Conservation (phyloP, 2,113 vertebrate genomes). For the Isurus oxyrinchus region DNA sequence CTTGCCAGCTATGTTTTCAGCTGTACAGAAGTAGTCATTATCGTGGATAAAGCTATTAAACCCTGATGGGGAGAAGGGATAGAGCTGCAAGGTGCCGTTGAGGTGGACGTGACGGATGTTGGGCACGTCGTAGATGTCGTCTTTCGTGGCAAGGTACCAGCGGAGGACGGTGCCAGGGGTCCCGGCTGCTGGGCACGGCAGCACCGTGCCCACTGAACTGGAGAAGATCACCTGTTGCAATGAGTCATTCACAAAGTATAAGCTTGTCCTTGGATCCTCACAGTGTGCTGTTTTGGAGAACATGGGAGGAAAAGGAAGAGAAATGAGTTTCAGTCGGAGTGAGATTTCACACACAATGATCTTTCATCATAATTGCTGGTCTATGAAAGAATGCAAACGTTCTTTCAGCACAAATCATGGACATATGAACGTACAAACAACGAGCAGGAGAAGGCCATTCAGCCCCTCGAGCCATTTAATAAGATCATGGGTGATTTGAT, state of each 20-base stretch:
- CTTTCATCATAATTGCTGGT: background rate
- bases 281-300: constrained; percentile 63
- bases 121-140: constrained; percentile 98
- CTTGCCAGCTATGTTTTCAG: constrained; percentile 93
- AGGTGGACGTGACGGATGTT: constrained; percentile 96
- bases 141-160: constrained; percentile 97
- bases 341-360: background rate
- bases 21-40: constrained; percentile 99
- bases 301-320: background rate
- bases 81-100: constrained; percentile 96
- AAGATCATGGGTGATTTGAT: no score
- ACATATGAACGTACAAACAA: no score
- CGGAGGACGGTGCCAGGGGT: constrained; percentile 90
- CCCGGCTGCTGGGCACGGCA: constrained; percentile 95
- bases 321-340: background rate
- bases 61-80: constrained; percentile 95
- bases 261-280: constrained; percentile 83
- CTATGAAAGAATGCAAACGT: background rate
- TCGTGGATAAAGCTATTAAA: constrained; percentile 99
- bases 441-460: background rate
- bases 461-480: no score
- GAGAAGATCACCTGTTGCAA: constrained; percentile 91
- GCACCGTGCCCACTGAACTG: constrained; percentile 77
- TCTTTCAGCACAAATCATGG: background rate
- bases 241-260: constrained; percentile 99